Conservation (phyloP, 2,888 invertebrate genomes). For the Penaeus monodon region DNA sequence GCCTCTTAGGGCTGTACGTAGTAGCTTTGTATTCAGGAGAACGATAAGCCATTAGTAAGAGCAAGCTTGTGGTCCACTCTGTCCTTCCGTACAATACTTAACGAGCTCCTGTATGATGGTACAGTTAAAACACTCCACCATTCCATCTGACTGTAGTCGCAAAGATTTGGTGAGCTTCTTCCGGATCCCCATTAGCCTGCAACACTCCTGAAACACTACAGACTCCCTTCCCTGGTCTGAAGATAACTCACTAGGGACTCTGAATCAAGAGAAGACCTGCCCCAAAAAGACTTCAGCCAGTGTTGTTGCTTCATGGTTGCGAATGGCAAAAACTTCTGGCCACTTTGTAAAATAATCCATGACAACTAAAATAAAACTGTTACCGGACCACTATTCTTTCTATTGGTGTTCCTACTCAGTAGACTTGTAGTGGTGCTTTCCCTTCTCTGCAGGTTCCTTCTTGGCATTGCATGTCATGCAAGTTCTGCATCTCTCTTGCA, state of each 20-base stretch:
- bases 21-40: slow-evolving; percentile 7
- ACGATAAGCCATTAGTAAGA: slow-evolving; percentile 13
- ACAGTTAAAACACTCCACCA: slow-evolving; percentile 9
- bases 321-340: slow-evolving; percentile 8
- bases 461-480: not conserved
- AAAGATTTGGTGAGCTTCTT: not conserved
- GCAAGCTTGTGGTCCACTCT: slow-evolving; percentile 3
- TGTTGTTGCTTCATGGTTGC: not conserved
- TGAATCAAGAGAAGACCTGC: slow-evolving; percentile 12
- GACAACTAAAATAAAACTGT: not conserved
- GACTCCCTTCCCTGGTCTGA: slow-evolving; percentile 27
- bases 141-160: not conserved
- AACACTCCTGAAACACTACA: slow-evolving; percentile 12
- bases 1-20: not conserved
- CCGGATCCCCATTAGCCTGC: not conserved
- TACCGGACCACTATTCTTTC: not conserved
- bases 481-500: no score
- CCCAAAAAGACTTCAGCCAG: not conserved
- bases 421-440: no score
- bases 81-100: not conserved
- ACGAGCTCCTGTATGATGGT: not conserved
- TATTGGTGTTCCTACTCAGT: no score
- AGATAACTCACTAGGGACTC: slow-evolving; percentile 8
- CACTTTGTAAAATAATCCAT: slow-evolving; percentile 12
- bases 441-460: no score